phyloP scores from a whole-genome alignment of 1,140 invertebrate genomes.

The Matsumurasca onukii region DNA sequence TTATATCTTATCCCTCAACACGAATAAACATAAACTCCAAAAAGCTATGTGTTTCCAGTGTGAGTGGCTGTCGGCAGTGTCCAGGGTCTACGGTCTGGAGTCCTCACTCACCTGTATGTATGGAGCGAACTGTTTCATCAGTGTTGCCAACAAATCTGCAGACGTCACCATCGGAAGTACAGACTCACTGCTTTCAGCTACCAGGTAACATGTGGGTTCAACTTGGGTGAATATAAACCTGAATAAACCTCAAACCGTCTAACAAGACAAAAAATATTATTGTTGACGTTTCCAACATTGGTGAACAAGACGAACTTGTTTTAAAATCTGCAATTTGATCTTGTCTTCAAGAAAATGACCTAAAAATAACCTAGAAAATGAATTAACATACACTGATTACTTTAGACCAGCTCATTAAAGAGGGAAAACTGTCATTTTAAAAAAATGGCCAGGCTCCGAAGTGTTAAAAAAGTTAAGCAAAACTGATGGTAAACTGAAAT shows the following conservation, averaged over 20 bases:
- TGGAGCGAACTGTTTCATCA: slow-evolving; percentile 63
- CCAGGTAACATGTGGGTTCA: slow-evolving; percentile 3
- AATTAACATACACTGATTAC: too few relatives aligned
- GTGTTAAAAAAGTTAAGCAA: not conserved
- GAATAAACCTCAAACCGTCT: too few relatives aligned
- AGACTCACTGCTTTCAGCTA: slow-evolving; percentile 12
- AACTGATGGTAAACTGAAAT: not conserved
- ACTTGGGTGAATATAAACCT: not conserved
- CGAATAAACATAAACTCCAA: too few relatives aligned
- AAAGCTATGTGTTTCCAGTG: too few relatives aligned
- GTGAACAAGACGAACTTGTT: too few relatives aligned
- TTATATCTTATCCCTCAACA: too few relatives aligned
- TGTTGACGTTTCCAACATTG: too few relatives aligned
- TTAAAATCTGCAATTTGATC: not conserved
- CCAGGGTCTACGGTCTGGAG: slow-evolving; percentile 66
- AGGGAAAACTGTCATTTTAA: too few relatives aligned
- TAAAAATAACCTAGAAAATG: too few relatives aligned
- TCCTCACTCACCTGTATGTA: slow-evolving; percentile 69
- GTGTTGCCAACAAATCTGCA: slow-evolving; percentile 56
- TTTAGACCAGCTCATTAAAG: too few relatives aligned
- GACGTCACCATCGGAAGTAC: slow-evolving; percentile 55
- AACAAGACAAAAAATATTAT: too few relatives aligned
- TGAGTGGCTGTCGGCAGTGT: slow-evolving; percentile 67
- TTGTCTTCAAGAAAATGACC: not conserved
- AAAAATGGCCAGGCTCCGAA: too few relatives aligned